Evolutionary conservation across 2,797 vertebrate genomes (phyloP).

Genomic region (Pseudochaenichthys georgianus): DNA sequence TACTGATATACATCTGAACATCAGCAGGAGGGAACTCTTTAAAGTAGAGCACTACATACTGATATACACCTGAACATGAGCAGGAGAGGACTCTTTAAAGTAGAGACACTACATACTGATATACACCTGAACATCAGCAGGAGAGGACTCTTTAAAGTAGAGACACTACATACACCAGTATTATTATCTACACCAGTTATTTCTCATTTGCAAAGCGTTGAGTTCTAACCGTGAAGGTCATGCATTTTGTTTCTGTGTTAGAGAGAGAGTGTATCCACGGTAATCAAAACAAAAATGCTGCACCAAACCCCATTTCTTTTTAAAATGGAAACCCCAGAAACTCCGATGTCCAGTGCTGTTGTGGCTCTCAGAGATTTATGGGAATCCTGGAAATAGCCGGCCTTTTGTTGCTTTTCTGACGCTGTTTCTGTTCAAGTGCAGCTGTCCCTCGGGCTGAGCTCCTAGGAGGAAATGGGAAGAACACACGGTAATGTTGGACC

Average conservation of each 20-base stretch:
- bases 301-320: background rate
- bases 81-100: no score
- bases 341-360: constrained; percentile 23
- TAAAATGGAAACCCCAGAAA: background rate
- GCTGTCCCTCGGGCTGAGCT: constrained; percentile 68
- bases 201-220: constrained; percentile 11
- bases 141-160: no score
- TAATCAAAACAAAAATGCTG: background rate
- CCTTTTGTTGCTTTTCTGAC: constrained; percentile 55
- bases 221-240: constrained; percentile 39
- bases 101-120: no score
- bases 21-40: no score
- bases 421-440: constrained; percentile 63
- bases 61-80: no score
- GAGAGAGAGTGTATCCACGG: background rate
- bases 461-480: constrained; percentile 66
- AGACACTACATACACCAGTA: no score
- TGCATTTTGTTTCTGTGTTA: constrained; percentile 3
- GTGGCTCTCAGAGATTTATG: constrained; percentile 61
- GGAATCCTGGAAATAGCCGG: constrained; percentile 71
- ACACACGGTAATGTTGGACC: constrained; percentile 57
- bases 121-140: no score
- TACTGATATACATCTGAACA: no score
- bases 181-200: no score
- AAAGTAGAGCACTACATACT: no score